Percentiles rank a stretch among this genome's conserved stretches.
Evolutionary conservation across 1,140 invertebrate genomes (phyloP).

Genomic region (Spodoptera litura): DNA sequence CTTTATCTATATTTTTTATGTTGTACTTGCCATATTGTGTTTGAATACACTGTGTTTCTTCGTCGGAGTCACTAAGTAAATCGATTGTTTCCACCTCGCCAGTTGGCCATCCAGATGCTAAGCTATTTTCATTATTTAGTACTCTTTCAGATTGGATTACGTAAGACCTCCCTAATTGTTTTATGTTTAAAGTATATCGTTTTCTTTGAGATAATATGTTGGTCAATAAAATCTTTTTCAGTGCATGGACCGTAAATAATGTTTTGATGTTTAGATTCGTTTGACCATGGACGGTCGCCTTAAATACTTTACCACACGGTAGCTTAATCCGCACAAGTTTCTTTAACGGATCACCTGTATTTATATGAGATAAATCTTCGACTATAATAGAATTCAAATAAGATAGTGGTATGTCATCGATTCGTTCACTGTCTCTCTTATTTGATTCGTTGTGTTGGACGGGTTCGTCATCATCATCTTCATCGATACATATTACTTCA

Average conservation of each 20-base stretch:
- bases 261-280: slow-evolving; percentile 63
- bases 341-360: slow-evolving; percentile 56
- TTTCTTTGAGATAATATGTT: slow-evolving; percentile 56
- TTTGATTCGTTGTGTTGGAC: background rate
- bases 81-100: slow-evolving; percentile 67
- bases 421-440: background rate
- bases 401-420: slow-evolving; percentile 35
- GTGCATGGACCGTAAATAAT: slow-evolving; percentile 65
- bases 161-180: slow-evolving; percentile 57
- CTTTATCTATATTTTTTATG: slow-evolving; percentile 52
- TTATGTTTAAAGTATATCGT: slow-evolving; percentile 72
- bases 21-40: slow-evolving; percentile 72
- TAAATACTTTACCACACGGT: slow-evolving; percentile 70
- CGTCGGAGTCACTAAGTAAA: slow-evolving; percentile 78
- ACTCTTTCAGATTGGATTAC: slow-evolving; percentile 44
- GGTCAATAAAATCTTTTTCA: slow-evolving; percentile 63
- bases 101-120: slow-evolving; percentile 12
- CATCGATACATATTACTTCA: slow-evolving; percentile 19
- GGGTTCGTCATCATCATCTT: background rate
- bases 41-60: slow-evolving; percentile 57
- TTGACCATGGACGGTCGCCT: slow-evolving; percentile 72
- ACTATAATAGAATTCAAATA: slow-evolving; percentile 49
- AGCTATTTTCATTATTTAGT: slow-evolving; percentile 39
- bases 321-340: slow-evolving; percentile 67
- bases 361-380: slow-evolving; percentile 45